Evolutionary conservation across 2,888 invertebrate species (phyloP), one percentile per base, ranked within the genome.

Genomic region (Rhamnusium bicolor): DNA sequence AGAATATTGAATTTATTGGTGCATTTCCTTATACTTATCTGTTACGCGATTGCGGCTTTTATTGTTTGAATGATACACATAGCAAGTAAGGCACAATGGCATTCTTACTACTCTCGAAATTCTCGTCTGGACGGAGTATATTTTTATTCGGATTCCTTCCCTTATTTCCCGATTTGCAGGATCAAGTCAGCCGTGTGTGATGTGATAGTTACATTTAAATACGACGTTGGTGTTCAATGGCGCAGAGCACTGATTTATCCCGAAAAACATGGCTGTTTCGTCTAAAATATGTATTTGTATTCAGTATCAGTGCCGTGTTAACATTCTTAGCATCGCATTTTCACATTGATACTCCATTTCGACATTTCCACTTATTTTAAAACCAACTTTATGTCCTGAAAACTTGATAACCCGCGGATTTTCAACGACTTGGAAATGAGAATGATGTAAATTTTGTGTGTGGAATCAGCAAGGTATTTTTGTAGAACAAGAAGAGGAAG

Each of bases 211-310:
- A 80, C 82, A 85, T 85, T 85, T 85, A 85, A 85, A 85, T 84
- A 84, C 84, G 75, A 75, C 60, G 74, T 78, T 54, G 70, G 73
- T 83, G 84, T 80, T 84, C 84, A 85, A 85, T 85, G 84, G 84
- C 77, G 82, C 83, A 81, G 78, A 80, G 71, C 73, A 62, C 72
- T 81, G 81, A 83, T 84, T 84, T 84, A 83, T 84, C 72, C 67
- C 75, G 80, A 79, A 75, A 83, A 83, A 83, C 81, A 81, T 79
- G 81, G 76, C 75, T 76, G 78, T 82, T 82, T 74, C 74, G 73
- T 71, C 79, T 83, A 83, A 85, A 83, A 85, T 79, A 85, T 85
- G 84, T 84, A 86, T 86, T 86, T 86, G 85, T 86, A 86, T 86
- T 85, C 86, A 84, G 83, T 83, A 82, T 84, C 81, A 72, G 84